phyloP scores from a whole-genome alignment of 2,797 vertebrate species.

The Oryzias dopingdopingensis region DNA sequence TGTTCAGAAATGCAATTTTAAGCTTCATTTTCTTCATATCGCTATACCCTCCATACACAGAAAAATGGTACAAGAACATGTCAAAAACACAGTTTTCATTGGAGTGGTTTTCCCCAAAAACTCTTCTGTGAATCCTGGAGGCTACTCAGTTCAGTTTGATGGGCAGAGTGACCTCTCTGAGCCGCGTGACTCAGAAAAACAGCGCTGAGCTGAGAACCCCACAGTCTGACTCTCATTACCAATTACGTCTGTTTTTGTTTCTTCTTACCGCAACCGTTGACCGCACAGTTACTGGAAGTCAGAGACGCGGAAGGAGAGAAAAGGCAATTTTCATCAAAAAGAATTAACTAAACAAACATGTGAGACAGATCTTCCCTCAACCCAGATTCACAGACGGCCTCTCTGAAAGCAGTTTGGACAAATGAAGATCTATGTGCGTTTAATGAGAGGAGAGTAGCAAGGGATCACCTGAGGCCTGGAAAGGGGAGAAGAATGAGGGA shows the following conservation, averaged over 20 bases:
- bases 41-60: no score
- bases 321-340: constrained; percentile 71
- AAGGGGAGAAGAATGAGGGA: constrained; percentile 23
- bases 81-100: no score
- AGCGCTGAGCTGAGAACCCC: constrained; percentile 44
- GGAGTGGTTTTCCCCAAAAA: no score
- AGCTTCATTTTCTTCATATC: no score
- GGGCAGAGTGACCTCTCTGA: constrained; percentile 43
- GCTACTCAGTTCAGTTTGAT: constrained; percentile 37
- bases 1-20: no score
- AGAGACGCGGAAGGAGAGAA: constrained; percentile 21
- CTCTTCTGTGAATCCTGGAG: background rate
- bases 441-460: constrained; percentile 63
- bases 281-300: constrained; percentile 68
- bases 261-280: constrained; percentile 74
- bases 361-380: constrained; percentile 53
- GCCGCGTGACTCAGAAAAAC: constrained; percentile 28
- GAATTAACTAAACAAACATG: constrained; percentile 71
- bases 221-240: constrained; percentile 80
- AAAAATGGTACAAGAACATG: no score
- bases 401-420: constrained; percentile 55
- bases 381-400: constrained; percentile 38
- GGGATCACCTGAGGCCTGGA: constrained; percentile 52
- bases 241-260: constrained; percentile 82
- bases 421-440: constrained; percentile 68